A percentile compares a stretch with the other conserved stretches of the same genome.
phyloP scores from a whole-genome alignment of 2,888 invertebrate species.

The Cephus pygmeus region DNA sequence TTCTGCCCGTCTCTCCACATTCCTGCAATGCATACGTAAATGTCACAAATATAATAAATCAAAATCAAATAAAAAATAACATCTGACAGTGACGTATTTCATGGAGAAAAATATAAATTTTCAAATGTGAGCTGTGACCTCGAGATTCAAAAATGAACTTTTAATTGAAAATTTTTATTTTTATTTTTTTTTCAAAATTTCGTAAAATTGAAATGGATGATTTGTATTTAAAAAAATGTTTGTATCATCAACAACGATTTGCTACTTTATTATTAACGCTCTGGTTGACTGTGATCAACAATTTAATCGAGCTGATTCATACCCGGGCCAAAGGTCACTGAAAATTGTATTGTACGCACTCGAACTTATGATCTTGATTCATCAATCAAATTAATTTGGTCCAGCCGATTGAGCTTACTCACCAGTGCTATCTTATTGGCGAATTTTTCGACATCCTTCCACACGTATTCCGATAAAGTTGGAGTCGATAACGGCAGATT shows the following conservation, averaged over 20 bases:
- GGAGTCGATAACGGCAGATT: conserved; percentile 33
- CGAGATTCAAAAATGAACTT: not conserved
- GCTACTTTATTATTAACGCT: too few species aligned
- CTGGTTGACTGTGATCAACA: too few species aligned
- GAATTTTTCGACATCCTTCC: conserved; percentile 38
- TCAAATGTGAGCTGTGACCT: too few species aligned
- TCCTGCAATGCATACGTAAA: conserved; percentile 69
- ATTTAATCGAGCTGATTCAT: too few species aligned
- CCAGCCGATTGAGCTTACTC: conserved; percentile 20
- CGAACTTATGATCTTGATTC: too few species aligned
- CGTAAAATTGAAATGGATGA: not conserved
- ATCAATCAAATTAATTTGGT: too few species aligned
- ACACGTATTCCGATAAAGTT: conserved; percentile 50
- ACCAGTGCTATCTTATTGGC: conserved; percentile 51
- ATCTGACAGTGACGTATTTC: too few species aligned
- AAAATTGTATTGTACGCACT: too few species aligned
- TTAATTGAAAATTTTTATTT: not conserved
- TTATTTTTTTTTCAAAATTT: not conserved
- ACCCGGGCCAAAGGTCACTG: too few species aligned
- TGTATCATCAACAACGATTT: not conserved
- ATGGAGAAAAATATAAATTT: too few species aligned
- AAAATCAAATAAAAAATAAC: not conserved
- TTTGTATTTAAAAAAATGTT: not conserved
- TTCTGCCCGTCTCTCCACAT: conserved; percentile 77
- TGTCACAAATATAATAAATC: not conserved